Evolutionary conservation across 2,888 invertebrate genomes (phyloP).

Genomic region (Deilephila porcellus): DNA sequence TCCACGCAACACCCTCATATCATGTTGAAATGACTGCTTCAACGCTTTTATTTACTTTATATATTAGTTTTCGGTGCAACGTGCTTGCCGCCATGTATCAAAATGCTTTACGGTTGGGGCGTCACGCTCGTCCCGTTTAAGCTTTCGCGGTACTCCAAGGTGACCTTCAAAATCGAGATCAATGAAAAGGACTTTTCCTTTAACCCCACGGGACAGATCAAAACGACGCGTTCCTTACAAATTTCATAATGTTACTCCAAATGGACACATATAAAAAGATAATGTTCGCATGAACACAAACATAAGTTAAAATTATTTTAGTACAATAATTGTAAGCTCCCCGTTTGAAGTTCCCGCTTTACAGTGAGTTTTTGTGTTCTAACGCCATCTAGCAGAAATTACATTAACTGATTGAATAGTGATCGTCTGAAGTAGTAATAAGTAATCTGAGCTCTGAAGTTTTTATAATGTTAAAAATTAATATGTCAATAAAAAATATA

Average conservation of each 20-base stretch:
- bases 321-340: background rate
- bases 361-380: too few species aligned
- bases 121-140: conserved; percentile 46
- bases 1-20: conserved; percentile 36
- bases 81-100: conserved; percentile 54
- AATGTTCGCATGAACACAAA: too few species aligned
- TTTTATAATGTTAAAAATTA: too few species aligned
- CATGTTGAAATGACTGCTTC: conserved; percentile 44
- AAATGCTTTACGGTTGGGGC: conserved; percentile 40
- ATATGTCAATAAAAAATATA: too few species aligned
- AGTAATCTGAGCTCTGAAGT: too few species aligned
- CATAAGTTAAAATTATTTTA: background rate
- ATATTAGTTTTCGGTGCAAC: conserved; percentile 39
- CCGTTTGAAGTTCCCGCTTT: background rate
- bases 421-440: too few species aligned
- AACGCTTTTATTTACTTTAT: conserved; percentile 37
- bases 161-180: conserved; percentile 71
- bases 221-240: background rate
- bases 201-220: conserved; percentile 19
- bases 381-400: background rate
- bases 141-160: conserved; percentile 77
- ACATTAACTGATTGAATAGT: background rate
- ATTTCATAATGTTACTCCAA: too few species aligned
- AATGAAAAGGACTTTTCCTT: conserved; percentile 46
- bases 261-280: too few species aligned